phyloP scores from a whole-genome alignment of 2,888 invertebrate genomes.

The Cremastobaeus sp. region DNA sequence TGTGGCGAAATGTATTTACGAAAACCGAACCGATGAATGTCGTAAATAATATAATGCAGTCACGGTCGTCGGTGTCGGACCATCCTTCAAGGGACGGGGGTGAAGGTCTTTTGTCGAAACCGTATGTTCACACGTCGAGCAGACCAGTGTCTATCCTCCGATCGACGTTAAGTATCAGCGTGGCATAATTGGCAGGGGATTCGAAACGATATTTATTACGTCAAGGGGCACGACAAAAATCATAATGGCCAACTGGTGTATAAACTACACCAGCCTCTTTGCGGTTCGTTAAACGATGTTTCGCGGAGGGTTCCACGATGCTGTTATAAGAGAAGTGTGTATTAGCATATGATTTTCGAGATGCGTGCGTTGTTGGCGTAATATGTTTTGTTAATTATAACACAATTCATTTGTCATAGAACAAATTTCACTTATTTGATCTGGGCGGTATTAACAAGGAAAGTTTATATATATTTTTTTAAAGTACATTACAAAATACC shows the following conservation, averaged over 20 bases:
- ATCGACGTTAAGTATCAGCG: conserved; percentile 57
- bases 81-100: conserved; percentile 46
- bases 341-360: conserved; percentile 40
- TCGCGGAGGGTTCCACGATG: conserved; percentile 52
- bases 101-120: conserved; percentile 64
- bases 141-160: conserved; percentile 62
- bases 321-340: conserved; percentile 22
- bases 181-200: conserved; percentile 75
- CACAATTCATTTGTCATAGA: no score
- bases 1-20: conserved; percentile 59
- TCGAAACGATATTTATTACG: conserved; percentile 75
- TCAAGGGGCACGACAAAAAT: conserved; percentile 70
- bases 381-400: no score
- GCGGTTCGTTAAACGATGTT: conserved; percentile 76
- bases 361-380: no score
- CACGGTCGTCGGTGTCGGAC: conserved; percentile 64
- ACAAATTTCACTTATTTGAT: no score
- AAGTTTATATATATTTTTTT: no score
- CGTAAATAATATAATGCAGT: conserved; percentile 72
- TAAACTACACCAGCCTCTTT: conserved; percentile 74
- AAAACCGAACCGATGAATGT: conserved; percentile 56
- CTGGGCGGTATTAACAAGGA: no score
- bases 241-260: conserved; percentile 74
- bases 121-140: conserved; percentile 73
- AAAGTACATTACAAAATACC: no score